A percentile compares a stretch with the other conserved stretches of the same genome.
These are phyloP conservation scores for Acleris emargana DNA, from an alignment of 2,888 invertebrate species.

Conservation along the genomic window DNA sequence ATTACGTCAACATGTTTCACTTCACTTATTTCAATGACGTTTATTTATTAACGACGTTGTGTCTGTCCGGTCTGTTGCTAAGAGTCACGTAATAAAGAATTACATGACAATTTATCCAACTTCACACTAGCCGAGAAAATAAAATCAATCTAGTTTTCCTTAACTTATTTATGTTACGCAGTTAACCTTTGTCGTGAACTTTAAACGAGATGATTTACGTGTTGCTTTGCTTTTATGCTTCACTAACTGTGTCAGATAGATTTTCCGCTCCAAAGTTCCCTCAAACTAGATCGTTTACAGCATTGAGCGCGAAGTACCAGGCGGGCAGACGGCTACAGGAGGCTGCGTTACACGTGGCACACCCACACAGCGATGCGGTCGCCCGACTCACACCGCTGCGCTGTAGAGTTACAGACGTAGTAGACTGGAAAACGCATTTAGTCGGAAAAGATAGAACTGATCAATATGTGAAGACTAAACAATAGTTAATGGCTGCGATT, in stretches of 20 bases:
- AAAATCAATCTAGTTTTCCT: too few species aligned
- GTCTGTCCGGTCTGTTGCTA: too few species aligned
- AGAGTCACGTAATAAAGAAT: too few species aligned
- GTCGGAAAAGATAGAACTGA: constrained; percentile 66
- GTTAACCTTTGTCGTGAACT: constrained; percentile 1
- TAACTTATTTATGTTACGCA: too few species aligned
- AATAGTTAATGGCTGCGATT: constrained; percentile 12
- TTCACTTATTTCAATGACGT: too few species aligned
- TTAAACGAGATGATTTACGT: constrained; percentile 28
- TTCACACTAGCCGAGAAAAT: too few species aligned
- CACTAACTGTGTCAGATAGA: constrained; percentile 59
- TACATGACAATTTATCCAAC: too few species aligned
- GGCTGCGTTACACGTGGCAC: constrained; percentile 62
- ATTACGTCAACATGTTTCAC: too few species aligned
- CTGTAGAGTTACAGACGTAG: constrained; percentile 59
- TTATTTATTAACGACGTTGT: too few species aligned
- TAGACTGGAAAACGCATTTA: constrained; percentile 71
- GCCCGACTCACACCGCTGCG: constrained; percentile 39
- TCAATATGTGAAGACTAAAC: constrained; percentile 52
- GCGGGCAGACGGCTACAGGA: constrained; percentile 53
- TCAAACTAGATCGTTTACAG: constrained; percentile 73
- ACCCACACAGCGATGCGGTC: constrained; percentile 56
- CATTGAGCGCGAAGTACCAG: constrained; percentile 61
- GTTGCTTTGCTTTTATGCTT: constrained; percentile 48
- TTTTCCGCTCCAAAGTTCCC: constrained; percentile 69